These are phyloP conservation scores for Parelbella ahira DNA, from an alignment of 2,888 invertebrate genomes.

Conservation along the genomic window DNA sequence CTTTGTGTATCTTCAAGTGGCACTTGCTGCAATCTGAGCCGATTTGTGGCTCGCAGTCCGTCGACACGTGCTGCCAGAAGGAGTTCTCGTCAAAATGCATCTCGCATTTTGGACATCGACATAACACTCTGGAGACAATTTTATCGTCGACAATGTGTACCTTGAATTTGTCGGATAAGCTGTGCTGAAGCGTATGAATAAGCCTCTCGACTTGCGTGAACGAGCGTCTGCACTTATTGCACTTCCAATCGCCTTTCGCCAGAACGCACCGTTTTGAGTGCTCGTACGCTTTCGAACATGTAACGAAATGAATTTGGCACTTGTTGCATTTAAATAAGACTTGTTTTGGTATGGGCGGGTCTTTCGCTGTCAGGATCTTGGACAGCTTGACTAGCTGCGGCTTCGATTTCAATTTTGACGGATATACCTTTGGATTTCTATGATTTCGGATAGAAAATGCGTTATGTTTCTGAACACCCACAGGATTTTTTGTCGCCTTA, in stretches of 20 bases:
- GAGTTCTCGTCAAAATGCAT: slow-evolving; percentile 40
- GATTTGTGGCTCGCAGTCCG: slow-evolving; percentile 11
- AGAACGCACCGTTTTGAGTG: slow-evolving; percentile 27
- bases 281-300: slow-evolving; percentile 16
- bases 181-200: slow-evolving; percentile 44
- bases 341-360: slow-evolving; percentile 25
- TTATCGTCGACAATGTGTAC: slow-evolving; percentile 34
- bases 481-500: too few species aligned
- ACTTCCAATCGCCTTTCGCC: slow-evolving; percentile 27
- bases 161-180: slow-evolving; percentile 35
- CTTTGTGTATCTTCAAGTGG: slow-evolving; percentile 29
- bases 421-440: too few species aligned
- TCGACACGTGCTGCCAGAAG: slow-evolving; percentile 36
- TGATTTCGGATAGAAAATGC: too few species aligned
- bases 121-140: slow-evolving; percentile 35
- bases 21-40: slow-evolving; percentile 36
- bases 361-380: not conserved
- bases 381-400: too few species aligned
- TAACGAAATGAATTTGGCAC: slow-evolving; percentile 31
- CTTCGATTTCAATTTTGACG: too few species aligned
- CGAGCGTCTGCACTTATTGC: slow-evolving; percentile 37
- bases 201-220: slow-evolving; percentile 34
- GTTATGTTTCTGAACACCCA: too few species aligned
- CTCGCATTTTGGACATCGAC: slow-evolving; percentile 42
- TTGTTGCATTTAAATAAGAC: slow-evolving; percentile 32